Base-by-base conservation (phyloP, 2,113 vertebrate genomes). In the Hiodon alosoides region DNA sequence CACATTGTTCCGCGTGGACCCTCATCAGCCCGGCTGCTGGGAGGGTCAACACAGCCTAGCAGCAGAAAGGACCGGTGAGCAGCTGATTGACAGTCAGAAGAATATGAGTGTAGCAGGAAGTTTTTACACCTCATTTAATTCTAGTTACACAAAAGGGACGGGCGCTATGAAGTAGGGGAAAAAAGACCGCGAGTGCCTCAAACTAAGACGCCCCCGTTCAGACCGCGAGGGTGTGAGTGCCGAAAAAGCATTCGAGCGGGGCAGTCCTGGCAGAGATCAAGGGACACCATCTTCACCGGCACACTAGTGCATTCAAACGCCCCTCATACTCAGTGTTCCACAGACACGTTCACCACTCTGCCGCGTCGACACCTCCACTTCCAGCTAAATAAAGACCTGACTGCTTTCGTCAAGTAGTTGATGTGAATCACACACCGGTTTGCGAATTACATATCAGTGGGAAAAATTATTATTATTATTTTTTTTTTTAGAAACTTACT, bases 1-100 rank as follows among this genome's bases (percentile, higher is more conserved):
- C 79, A 84, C 87, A 92, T 94, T 94, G 92, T 94, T 88, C 83
- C 80, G 82, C 73, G 78, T 87, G 86, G 88, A 87, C 91, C 89
- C 88, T 91, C 90, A 87, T 88, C 91, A 90, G 91, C 89, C 88
- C 87, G 91, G 89, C 89, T 91, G 91, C 86, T 86, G 86, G 89
- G 89, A 89, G 93, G 93, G 91, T 93, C 93, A 93, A 93, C 92
- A 93, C 92, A 90, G 91, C 91, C 92, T 90, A 92, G 92, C 71
- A 92, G 89, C 91, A 91, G 88, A 92, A 92, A 90, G 91, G 88
- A 86, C 90, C 60, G 83, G 87, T 90, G 89, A 88, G 85, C 89
- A 89, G 84, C 88, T 93, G 92, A 94, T 90, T 93, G 93, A 93
- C 93, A 92, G 87, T 86, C 76, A 78, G 83, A 86, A 87, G 91